Conservation (phyloP, 2,797 vertebrate genomes). For the Alcedo atthis region DNA sequence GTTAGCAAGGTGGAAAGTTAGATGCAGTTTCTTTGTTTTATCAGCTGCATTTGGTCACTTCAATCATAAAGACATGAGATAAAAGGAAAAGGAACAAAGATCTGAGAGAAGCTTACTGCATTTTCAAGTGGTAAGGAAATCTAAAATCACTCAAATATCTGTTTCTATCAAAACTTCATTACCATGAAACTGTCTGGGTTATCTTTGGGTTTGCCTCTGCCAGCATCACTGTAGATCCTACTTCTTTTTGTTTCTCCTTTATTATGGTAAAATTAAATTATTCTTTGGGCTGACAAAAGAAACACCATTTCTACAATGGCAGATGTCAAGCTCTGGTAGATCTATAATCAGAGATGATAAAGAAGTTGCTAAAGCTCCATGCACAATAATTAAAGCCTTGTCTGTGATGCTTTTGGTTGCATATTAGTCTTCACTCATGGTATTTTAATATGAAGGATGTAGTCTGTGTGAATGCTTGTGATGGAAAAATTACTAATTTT, state of each 20-base stretch:
- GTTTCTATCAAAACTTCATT: neutral
- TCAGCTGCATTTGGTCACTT: neutral
- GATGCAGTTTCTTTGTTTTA: neutral
- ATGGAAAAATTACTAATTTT: neutral
- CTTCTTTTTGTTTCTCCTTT: neutral
- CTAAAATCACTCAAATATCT: neutral
- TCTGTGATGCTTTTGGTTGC: neutral
- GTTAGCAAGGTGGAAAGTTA: neutral
- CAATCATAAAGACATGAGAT: rapidly evolving
- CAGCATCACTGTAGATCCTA: neutral
- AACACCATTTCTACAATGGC: neutral
- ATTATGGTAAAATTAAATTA: neutral
- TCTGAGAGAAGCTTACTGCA: neutral
- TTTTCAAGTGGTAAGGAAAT: neutral
- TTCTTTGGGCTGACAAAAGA: neutral
- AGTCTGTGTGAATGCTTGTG: neutral
- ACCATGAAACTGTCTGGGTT: neutral
- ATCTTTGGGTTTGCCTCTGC: neutral
- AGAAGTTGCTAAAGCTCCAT: neutral
- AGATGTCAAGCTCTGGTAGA: neutral
- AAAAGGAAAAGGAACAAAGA: neutral
- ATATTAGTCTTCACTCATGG: neutral
- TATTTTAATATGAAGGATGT: neutral
- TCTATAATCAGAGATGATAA: neutral
- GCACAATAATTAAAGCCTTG: neutral